These are phyloP conservation scores for Argyresthia albistria DNA, from an alignment of 2,888 invertebrate species.

Conservation along the genomic window DNA sequence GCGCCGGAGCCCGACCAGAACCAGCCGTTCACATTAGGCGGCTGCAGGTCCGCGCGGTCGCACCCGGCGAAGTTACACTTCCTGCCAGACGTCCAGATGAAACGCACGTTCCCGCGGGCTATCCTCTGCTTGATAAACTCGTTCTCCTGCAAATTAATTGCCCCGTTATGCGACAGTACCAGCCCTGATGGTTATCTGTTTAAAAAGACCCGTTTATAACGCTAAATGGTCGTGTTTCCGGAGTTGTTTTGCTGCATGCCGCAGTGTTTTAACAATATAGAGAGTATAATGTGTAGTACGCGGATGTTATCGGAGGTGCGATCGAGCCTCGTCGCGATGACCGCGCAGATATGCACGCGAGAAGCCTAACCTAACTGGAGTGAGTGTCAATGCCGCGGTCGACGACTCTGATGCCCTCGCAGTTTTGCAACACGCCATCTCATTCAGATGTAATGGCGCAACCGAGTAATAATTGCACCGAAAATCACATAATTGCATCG, in stretches of 20 bases:
- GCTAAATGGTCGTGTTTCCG: too few relatives aligned
- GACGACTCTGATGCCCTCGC: slow-evolving; percentile 17
- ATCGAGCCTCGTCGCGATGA: slow-evolving; percentile 12
- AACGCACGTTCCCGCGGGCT: slow-evolving; percentile 82
- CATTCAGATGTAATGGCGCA: neutral
- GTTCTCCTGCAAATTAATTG: slow-evolving; percentile 72
- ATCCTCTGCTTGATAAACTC: slow-evolving; percentile 92
- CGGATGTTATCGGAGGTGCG: slow-evolving; percentile 10
- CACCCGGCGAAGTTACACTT: slow-evolving; percentile 95
- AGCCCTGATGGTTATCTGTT: too few relatives aligned
- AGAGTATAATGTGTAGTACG: neutral
- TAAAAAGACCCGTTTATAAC: too few relatives aligned
- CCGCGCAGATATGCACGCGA: slow-evolving; percentile 7
- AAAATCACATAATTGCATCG: slow-evolving; percentile 1
- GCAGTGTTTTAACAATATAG: too few relatives aligned
- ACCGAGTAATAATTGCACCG: neutral
- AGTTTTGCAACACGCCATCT: neutral
- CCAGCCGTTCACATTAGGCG: slow-evolving; percentile 91
- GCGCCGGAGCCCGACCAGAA: slow-evolving; percentile 96
- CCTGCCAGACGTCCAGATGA: slow-evolving; percentile 93
- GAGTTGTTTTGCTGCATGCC: too few relatives aligned
- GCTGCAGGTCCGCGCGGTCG: slow-evolving; percentile 85
- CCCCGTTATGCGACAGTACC: neutral
- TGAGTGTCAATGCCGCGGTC: slow-evolving; percentile 25
- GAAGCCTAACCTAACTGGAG: slow-evolving; percentile 4